Evolutionary conservation across 2,888 invertebrate genomes (phyloP), one percentile per base, ranked within the genome.

Genomic region (Yponomeuta cagnagella): DNA sequence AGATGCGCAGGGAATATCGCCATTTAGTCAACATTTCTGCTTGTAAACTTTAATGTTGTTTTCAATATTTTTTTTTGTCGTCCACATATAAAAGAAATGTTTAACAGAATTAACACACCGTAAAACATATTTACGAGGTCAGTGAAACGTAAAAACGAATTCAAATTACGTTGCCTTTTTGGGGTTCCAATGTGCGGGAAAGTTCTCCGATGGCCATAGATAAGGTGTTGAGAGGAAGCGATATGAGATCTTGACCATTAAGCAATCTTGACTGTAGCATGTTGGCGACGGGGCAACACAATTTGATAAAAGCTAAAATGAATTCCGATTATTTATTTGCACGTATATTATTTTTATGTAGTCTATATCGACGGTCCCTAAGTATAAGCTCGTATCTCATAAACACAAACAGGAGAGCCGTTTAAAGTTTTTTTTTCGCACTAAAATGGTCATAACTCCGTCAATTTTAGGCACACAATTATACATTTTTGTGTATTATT

Each of bases 211-310:
- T 82, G 79, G 63, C 23, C 77, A 79, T 75, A 43, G 78, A 77
- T 75, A 75, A 70, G 69, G 74, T 76, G 77, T 77, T 77, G 68
- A 64, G 69, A 72, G 77, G 81, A 82, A 83, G 81, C 77, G 77
- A 74, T 79, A 71, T 74, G 77, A 82, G 81, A 86, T 86, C 80
- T 82, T 77, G 78, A 79, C 76, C 80, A 82, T 81, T 81, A 78
- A 79, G 80, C 23, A 23, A 77, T 74, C 76, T 82, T 87, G 87
- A 86, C 84, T 83, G 73, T 72, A 75, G 74, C 72, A 79, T 80
- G 81, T 83, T 80, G 81, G 80, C 78, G 81, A 79, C 23, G 23
- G 23, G 81, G 80, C 83, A 80, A 82, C 81, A 83, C 84, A 82
- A 43, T 68, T 23, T 23, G 48, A 48, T 68, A n/a, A n/a, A 68